Evolutionary conservation across 2,888 invertebrate genomes (phyloP).

Genomic region (Amiota communis): DNA sequence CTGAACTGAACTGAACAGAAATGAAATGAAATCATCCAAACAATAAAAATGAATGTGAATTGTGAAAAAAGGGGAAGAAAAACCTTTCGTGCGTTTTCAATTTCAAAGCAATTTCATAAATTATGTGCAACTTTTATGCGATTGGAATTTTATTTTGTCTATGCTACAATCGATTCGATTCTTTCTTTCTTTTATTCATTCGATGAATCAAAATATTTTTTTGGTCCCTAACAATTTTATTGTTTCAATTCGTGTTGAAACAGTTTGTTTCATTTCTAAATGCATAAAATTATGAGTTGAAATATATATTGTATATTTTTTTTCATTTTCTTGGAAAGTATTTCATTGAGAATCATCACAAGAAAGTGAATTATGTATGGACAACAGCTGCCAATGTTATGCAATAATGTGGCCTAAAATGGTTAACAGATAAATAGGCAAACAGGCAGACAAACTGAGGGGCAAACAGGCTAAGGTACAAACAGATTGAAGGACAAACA

Average conservation of each 20-base stretch:
- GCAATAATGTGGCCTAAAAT: neutral
- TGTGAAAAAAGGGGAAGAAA: no score
- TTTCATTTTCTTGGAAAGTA: neutral
- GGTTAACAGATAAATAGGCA: neutral
- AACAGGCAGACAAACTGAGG: conserved; percentile 45
- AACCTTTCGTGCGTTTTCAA: conserved; percentile 5
- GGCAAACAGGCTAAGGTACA: no score
- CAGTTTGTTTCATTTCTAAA: no score
- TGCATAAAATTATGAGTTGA: no score
- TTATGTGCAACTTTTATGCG: conserved; percentile 41
- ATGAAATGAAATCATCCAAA: conserved; percentile 14
- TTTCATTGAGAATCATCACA: no score
- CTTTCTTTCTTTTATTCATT: neutral
- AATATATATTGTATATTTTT: no score
- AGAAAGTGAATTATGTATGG: no score
- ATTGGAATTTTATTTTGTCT: neutral
- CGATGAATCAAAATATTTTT: neutral
- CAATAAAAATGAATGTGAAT: neutral
- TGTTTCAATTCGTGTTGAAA: neutral
- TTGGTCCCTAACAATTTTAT: neutral
- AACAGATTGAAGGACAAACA: no score
- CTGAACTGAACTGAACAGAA: neutral
- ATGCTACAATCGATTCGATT: no score
- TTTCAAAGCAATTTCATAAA: conserved; percentile 47
- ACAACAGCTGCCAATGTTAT: neutral